Percentiles rank a stretch among this genome's conserved stretches.
These are phyloP conservation scores for Hylyphantes graminicola DNA, from an alignment of 1,140 invertebrate species.

Conservation along the genomic window DNA sequence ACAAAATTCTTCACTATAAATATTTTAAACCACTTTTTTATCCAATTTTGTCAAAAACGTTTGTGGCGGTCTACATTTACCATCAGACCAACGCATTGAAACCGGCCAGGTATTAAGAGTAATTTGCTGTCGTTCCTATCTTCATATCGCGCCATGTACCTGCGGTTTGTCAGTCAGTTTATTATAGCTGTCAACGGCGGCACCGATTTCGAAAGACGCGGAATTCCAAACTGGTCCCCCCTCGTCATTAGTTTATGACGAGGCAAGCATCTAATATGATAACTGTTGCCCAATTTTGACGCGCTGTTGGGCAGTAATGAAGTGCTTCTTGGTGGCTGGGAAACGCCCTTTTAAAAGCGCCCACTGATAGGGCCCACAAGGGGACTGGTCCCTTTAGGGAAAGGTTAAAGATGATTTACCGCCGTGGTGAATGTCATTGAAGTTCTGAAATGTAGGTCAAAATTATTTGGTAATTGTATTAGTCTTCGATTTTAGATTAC, in stretches of 20 bases:
- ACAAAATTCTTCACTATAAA: too few relatives aligned
- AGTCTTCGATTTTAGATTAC: background rate
- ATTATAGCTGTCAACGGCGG: background rate
- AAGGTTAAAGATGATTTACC: constrained; percentile 2
- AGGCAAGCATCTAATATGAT: constrained; percentile 2
- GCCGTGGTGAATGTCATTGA: background rate
- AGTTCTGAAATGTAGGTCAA: background rate
- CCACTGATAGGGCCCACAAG: background rate
- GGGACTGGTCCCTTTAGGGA: background rate
- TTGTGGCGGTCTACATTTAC: too few relatives aligned
- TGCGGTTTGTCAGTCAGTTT: background rate
- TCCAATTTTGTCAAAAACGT: too few relatives aligned
- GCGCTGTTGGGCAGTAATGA: background rate
- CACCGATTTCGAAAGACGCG: background rate
- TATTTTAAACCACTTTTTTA: too few relatives aligned
- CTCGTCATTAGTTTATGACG: constrained; percentile 1
- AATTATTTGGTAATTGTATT: background rate
- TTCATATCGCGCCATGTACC: background rate
- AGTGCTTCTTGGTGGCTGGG: background rate
- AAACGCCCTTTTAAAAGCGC: constrained; percentile 1
- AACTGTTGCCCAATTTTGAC: constrained; percentile 15
- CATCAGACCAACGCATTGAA: too few relatives aligned
- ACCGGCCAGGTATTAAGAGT: too few relatives aligned
- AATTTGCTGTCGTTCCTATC: too few relatives aligned
- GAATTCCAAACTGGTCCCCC: background rate